Conservation (phyloP, 1,140 invertebrate genomes). For the Streblospio benedicti region DNA sequence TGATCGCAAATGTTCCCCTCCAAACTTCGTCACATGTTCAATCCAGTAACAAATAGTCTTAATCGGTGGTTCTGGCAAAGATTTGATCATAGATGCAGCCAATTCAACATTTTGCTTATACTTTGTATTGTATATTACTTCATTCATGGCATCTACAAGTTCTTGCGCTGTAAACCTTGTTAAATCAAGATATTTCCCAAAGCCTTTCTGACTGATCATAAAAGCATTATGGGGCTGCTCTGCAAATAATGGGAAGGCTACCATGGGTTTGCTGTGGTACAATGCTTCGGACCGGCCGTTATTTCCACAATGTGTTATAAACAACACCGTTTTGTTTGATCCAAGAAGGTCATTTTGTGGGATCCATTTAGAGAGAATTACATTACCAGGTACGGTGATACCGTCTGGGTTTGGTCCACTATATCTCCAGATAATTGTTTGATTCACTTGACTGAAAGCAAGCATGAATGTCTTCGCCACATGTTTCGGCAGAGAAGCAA, state of each 20-base stretch:
- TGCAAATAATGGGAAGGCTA: conserved; percentile 30
- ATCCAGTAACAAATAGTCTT: conserved; percentile 15
- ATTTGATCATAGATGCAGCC: conserved; percentile 5
- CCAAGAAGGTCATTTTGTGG: conserved; percentile 52
- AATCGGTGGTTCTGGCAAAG: conserved; percentile 2
- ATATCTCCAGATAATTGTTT: too few relatives aligned
- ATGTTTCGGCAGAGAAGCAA: not conserved
- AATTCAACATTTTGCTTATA: not conserved
- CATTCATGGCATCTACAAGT: conserved; percentile 6
- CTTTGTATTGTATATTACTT: not conserved
- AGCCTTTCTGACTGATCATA: conserved; percentile 31
- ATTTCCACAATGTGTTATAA: conserved; percentile 31
- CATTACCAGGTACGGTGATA: conserved; percentile 53
- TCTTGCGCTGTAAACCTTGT: conserved; percentile 6
- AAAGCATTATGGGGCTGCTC: conserved; percentile 37
- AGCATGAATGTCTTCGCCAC: too few relatives aligned
- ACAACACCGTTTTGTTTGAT: conserved; percentile 22
- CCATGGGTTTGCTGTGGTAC: conserved; percentile 25
- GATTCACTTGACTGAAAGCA: too few relatives aligned
- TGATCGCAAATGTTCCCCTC: conserved; percentile 26
- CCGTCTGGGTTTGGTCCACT: too few relatives aligned
- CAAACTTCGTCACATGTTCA: conserved; percentile 19
- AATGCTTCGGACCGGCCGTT: conserved; percentile 27
- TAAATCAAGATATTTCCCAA: conserved; percentile 10
- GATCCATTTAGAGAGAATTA: conserved; percentile 59